Evolutionary conservation across 1,140 invertebrate genomes (phyloP), one percentile per base, ranked within the genome.

Genomic region (Eueides isabella): DNA sequence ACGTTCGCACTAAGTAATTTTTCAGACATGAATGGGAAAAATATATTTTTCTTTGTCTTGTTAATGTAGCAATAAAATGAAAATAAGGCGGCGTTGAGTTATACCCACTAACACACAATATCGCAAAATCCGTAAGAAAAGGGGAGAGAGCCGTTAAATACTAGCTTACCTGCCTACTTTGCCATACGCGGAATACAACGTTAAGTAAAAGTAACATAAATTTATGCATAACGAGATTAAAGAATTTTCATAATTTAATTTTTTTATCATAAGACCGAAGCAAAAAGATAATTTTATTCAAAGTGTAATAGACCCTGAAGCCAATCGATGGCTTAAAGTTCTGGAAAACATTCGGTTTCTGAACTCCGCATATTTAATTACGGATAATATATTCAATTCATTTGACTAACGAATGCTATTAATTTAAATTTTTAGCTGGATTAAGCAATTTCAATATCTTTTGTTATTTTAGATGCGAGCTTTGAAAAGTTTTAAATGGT

Each of bases 321-420:
- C 11, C 44, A 68, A n/a, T 31, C 61, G 28, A 68, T 5, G 33
- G 44, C 33, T 55, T 68, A 11, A 68, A 68, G 44, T 68, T 16
- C 35, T 38, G 35, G 3, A 55, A 68, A 68, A 55, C 66, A 68
- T 55, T 68, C 44, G 29, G 29, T 68, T 68, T 61, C 44, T 55
- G 26, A 23, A 9, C 6, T 12, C 30, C 2, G 44, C 29, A 55
- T 68, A 68, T 68, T 68, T 68, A 68, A 68, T 68, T 68, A 55
- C 41, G 23, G 29, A 33, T 68, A 68, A 68, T 67, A 55, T 48
- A 67, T 67, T 68, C 41, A 55, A 68, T 61, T 68, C 29, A 30
- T 68, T 68, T 68, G 66, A 68, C 66, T 68, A 68, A 68, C 66
- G 66, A 68, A 68, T 23, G 29, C 66, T 11, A 68, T 55, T 30